Evolutionary conservation across 2,888 invertebrate species (phyloP).

Genomic region (Allophyes oxyacanthae): DNA sequence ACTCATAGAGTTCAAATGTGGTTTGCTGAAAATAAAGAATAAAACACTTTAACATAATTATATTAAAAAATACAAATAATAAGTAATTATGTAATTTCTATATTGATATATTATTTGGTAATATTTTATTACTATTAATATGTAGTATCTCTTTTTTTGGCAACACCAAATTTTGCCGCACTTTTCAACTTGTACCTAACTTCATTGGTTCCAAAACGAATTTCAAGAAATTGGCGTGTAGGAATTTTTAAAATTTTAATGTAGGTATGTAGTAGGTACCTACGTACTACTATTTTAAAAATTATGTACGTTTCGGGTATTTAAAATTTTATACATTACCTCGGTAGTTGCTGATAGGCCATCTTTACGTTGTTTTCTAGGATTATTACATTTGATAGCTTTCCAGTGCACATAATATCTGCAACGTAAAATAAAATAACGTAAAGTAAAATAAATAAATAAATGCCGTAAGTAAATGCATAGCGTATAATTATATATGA

Average conservation of each 20-base stretch:
- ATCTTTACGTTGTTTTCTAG: conserved; percentile 72
- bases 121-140: neutral
- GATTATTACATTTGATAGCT: conserved; percentile 74
- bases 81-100: too few relatives aligned
- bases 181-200: conserved; percentile 48
- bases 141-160: conserved; percentile 5
- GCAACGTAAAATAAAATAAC: conserved; percentile 29
- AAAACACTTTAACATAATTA: too few relatives aligned
- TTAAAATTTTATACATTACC: too few relatives aligned
- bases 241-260: neutral
- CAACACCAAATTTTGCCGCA: conserved; percentile 48
- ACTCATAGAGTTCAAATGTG: conserved; percentile 88
- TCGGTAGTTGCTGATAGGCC: conserved; percentile 87
- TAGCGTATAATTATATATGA: too few relatives aligned
- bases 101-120: too few relatives aligned
- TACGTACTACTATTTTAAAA: too few relatives aligned
- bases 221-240: too few relatives aligned
- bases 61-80: too few relatives aligned
- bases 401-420: conserved; percentile 83
- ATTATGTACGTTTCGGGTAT: too few relatives aligned
- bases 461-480: too few relatives aligned
- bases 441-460: conserved; percentile 10
- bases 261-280: neutral
- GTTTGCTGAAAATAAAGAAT: conserved; percentile 80
- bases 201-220: conserved; percentile 41